These are phyloP conservation scores for Propsilocerus akamusi DNA, from an alignment of 1,140 invertebrate genomes.

Conservation along the genomic window DNA sequence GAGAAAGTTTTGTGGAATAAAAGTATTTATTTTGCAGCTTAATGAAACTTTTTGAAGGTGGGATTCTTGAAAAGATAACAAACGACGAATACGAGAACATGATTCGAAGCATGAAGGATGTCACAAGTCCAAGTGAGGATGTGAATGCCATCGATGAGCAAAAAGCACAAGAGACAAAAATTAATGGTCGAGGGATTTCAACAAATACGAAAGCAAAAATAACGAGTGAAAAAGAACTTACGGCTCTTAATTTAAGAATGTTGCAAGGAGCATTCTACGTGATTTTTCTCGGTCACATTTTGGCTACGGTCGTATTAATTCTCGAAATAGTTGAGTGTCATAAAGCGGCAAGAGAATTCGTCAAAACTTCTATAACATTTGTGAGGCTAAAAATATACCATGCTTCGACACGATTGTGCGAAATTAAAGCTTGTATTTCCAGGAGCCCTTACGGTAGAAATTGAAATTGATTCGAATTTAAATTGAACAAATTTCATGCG, in stretches of 20 bases:
- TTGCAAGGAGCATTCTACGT: conserved; percentile 45
- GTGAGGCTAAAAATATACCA: too few relatives aligned
- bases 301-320: conserved; percentile 7
- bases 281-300: conserved; percentile 31
- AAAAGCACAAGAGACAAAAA: conserved; percentile 13
- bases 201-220: conserved; percentile 3
- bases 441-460: too few relatives aligned
- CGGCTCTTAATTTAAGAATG: conserved; percentile 41
- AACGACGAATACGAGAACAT: conserved; percentile 45
- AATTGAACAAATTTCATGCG: too few relatives aligned
- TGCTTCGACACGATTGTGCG: too few relatives aligned
- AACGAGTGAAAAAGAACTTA: conserved; percentile 22
- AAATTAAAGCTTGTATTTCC: too few relatives aligned
- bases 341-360: too few relatives aligned
- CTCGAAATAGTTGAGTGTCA: too few relatives aligned
- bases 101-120: conserved; percentile 25
- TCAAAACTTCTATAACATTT: too few relatives aligned
- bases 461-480: too few relatives aligned
- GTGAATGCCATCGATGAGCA: conserved; percentile 14
- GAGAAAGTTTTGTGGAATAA: not conserved
- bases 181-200: conserved; percentile 8
- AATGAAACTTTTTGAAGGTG: conserved; percentile 48
- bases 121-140: conserved; percentile 13
- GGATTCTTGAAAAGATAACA: conserved; percentile 48
- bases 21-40: conserved; percentile 26